Conservation (phyloP, 1,140 invertebrate genomes). For the Gonioctena quinquepunctata region DNA sequence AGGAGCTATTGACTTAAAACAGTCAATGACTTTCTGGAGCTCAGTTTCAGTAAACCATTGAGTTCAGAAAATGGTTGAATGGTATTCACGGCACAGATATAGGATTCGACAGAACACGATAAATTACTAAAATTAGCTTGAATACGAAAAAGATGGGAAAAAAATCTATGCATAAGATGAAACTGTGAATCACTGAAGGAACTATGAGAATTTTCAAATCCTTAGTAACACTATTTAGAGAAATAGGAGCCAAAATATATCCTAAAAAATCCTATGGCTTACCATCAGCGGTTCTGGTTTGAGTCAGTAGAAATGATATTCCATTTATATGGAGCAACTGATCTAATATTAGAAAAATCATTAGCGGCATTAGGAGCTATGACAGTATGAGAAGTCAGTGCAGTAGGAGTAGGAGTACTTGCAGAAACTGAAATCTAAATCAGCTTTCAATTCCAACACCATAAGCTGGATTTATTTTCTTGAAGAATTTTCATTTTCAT, state of each 20-base stretch:
- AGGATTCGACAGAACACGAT: background rate
- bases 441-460: background rate
- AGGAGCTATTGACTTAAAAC: conserved; percentile 2
- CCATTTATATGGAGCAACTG: background rate
- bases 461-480: background rate
- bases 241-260: background rate
- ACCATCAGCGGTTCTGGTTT: conserved; percentile 6
- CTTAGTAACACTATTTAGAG: background rate
- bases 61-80: background rate
- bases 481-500: background rate
- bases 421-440: background rate
- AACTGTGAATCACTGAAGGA: background rate
- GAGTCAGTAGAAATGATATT: background rate
- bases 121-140: background rate
- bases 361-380: too few relatives aligned
- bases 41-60: background rate
- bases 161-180: conserved; percentile 14
- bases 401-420: background rate
- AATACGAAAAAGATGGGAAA: background rate
- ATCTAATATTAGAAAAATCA: too few relatives aligned
- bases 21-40: background rate
- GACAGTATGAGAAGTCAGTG: too few relatives aligned
- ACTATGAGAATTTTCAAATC: conserved; percentile 7
- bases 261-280: background rate
- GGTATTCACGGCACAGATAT: background rate